phyloP scores from a whole-genome alignment of 2,113 vertebrate species.

The Argyrosomus japonicus region DNA sequence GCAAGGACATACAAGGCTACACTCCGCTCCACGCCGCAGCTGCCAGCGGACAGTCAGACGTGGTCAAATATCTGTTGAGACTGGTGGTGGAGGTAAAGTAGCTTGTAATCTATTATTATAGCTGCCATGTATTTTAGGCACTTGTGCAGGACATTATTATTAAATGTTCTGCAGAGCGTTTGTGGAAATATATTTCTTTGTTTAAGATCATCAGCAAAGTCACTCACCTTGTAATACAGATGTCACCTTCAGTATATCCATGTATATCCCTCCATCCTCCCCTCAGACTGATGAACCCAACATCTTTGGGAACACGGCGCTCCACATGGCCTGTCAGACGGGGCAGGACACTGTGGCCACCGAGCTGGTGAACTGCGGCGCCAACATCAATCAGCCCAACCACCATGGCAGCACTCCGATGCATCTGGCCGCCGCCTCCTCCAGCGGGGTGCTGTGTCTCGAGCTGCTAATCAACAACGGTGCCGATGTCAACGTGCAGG shows the following conservation, averaged over 20 bases:
- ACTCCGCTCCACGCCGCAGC: slow-evolving; percentile 94
- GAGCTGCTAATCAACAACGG: slow-evolving; percentile 96
- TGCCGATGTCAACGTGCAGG: slow-evolving; percentile 94
- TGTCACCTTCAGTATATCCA: not conserved
- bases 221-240: not conserved
- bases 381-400: slow-evolving; percentile 94
- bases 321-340: slow-evolving; percentile 95
- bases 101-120: not conserved
- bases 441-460: slow-evolving; percentile 93
- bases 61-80: slow-evolving; percentile 90
- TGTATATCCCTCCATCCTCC: not conserved
- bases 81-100: slow-evolving; percentile 90
- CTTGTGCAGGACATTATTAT: not conserved
- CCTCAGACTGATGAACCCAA: slow-evolving; percentile 92
- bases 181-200: not conserved
- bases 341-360: slow-evolving; percentile 93
- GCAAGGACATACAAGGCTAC: slow-evolving; percentile 94
- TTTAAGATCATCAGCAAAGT: not conserved
- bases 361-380: slow-evolving; percentile 93
- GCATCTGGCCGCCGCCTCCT: slow-evolving; percentile 94
- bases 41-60: slow-evolving; percentile 90
- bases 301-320: slow-evolving; percentile 92
- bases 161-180: not conserved
- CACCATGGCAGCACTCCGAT: slow-evolving; percentile 91
- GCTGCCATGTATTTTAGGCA: not conserved